A percentile compares a stretch with the other conserved stretches of the same genome.
phyloP scores from a whole-genome alignment of 1,140 invertebrate genomes.

The Cotesia typhae region DNA sequence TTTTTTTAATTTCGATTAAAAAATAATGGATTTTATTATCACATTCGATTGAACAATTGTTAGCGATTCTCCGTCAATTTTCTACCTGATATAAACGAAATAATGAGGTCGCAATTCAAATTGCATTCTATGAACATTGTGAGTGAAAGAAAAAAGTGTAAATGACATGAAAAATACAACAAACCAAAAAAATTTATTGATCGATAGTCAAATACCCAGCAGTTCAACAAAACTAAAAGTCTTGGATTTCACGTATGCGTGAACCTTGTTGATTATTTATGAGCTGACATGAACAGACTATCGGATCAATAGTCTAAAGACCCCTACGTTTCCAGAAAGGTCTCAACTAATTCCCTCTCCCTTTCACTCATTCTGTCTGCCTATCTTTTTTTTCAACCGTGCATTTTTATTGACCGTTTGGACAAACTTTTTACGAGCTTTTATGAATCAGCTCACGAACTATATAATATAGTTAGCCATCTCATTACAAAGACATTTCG shows the following conservation, averaged over 20 bases:
- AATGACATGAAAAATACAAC: not conserved
- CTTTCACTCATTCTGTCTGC: not conserved
- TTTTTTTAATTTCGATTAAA: not conserved
- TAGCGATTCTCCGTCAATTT: not conserved
- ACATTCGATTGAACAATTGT: not conserved
- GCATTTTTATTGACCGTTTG: slow-evolving; percentile 24
- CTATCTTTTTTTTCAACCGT: slow-evolving; percentile 4
- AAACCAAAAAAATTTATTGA: slow-evolving; percentile 2
- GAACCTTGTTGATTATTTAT: slow-evolving; percentile 36
- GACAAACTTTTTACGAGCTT: slow-evolving; percentile 14
- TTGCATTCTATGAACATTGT: not conserved
- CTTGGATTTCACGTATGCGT: slow-evolving; percentile 27
- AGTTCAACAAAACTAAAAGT: not conserved
- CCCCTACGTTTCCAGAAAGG: slow-evolving; percentile 23
- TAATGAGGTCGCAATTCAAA: not conserved
- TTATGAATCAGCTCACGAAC: slow-evolving; percentile 12
- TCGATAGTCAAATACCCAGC: slow-evolving; percentile 6
- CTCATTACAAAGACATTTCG: too few relatives aligned
- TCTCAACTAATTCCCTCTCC: slow-evolving; percentile 20
- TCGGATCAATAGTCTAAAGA: slow-evolving; percentile 21
- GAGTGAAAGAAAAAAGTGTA: not conserved
- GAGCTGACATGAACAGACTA: slow-evolving; percentile 12
- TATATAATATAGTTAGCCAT: not conserved
- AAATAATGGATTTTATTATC: not conserved
- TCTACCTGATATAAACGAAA: slow-evolving; percentile 2